Percentiles rank a stretch among this genome's conserved stretches.
Evolutionary conservation across 2,888 invertebrate genomes (phyloP).

Genomic region (Zootermopsis nevadensis): DNA sequence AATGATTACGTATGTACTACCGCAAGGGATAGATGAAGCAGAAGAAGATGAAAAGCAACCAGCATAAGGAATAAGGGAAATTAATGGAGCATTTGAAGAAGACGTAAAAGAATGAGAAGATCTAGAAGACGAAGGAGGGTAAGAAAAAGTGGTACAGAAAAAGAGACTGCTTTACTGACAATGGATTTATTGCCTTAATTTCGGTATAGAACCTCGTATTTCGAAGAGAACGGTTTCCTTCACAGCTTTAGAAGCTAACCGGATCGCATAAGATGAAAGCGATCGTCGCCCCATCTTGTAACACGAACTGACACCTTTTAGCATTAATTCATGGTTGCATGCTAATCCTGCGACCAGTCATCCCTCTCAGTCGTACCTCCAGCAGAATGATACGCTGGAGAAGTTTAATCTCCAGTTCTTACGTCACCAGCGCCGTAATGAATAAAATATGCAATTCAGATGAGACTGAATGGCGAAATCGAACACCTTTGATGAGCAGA

Average conservation of each 20-base stretch:
- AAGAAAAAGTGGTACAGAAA: too few relatives aligned
- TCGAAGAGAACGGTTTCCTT: too few relatives aligned
- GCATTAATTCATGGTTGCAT: constrained; percentile 10
- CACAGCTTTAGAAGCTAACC: constrained; percentile 9
- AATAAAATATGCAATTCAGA: constrained; percentile 43
- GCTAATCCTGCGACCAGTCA: constrained; percentile 20
- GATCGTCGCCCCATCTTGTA: neutral
- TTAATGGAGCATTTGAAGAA: too few relatives aligned
- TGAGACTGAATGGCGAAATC: neutral
- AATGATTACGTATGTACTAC: too few relatives aligned
- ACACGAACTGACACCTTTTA: constrained; percentile 13
- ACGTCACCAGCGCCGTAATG: constrained; percentile 25
- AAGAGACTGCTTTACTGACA: too few relatives aligned
- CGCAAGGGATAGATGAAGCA: too few relatives aligned
- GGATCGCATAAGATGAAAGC: neutral
- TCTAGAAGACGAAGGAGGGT: too few relatives aligned
- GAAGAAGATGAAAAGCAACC: too few relatives aligned
- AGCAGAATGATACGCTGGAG: constrained; percentile 6
- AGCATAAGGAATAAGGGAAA: too few relatives aligned
- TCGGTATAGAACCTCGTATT: too few relatives aligned
- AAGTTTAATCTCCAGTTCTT: constrained; percentile 30
- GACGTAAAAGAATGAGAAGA: too few relatives aligned
- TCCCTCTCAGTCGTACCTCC: neutral
- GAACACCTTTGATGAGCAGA: constrained; percentile 26
- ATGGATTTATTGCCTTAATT: too few relatives aligned